Conservation (phyloP, 2,113 vertebrate genomes). For the Platichthys flesus region DNA sequence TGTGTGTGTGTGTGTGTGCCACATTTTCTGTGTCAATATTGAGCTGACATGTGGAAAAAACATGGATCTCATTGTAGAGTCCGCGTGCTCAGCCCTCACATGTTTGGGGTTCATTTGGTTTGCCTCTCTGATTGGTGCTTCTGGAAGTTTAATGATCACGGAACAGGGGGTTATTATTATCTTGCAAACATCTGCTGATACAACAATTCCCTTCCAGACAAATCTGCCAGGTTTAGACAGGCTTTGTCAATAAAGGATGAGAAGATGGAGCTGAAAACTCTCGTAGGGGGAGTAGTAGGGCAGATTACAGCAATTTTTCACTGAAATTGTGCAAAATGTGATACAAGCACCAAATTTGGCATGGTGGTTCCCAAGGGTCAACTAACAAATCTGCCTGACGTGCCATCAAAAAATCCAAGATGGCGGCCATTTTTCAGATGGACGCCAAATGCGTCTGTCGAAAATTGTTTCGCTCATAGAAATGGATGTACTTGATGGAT, state of each 20-base stretch:
- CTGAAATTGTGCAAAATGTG: no score
- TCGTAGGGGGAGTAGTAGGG: background rate
- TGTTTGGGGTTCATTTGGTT: slow-evolving; percentile 19
- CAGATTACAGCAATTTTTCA: no score
- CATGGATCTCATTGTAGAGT: slow-evolving; percentile 44
- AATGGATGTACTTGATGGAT: no score
- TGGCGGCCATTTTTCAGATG: no score
- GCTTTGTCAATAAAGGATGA: background rate
- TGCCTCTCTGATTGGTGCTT: background rate
- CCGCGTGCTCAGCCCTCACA: slow-evolving; percentile 72
- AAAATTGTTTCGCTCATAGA: no score
- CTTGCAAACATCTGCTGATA: background rate
- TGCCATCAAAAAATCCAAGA: no score
- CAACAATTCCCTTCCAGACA: background rate
- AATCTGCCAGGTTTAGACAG: no score
- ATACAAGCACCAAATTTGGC: no score
- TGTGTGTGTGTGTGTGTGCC: slow-evolving; percentile 29
- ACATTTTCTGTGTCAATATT: slow-evolving; percentile 67
- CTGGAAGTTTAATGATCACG: background rate
- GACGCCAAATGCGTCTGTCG: no score
- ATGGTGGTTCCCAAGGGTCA: no score
- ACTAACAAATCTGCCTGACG: no score
- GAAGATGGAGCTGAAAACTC: background rate
- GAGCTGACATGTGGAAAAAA: slow-evolving; percentile 50
- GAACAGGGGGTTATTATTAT: background rate